Evolutionary conservation across 2,797 vertebrate genomes (phyloP).

Genomic region (Myotis vivesi): DNA sequence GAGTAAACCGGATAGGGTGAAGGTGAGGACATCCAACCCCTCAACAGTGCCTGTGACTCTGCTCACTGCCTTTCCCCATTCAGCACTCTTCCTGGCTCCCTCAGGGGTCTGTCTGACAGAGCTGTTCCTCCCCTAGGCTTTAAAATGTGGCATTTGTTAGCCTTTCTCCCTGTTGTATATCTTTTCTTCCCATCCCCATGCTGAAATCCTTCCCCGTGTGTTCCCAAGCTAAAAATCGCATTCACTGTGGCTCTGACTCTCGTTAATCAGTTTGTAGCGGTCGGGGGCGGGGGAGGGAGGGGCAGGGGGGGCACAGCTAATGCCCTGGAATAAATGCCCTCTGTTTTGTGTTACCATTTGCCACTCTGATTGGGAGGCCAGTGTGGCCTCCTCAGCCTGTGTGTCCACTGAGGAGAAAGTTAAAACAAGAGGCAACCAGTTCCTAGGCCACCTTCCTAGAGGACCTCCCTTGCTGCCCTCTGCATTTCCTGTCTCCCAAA

Average conservation of each 20-base stretch:
- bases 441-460: background rate
- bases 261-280: slow-evolving; percentile 6
- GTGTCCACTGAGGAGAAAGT: slow-evolving; percentile 5
- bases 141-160: slow-evolving; percentile 40
- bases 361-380: background rate
- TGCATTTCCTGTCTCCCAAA: background rate
- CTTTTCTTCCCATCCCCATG: background rate
- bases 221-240: background rate
- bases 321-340: background rate
- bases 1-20: background rate
- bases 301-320: background rate
- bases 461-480: background rate
- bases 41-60: background rate
- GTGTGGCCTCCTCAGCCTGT: background rate
- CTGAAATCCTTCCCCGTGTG: background rate
- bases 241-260: slow-evolving; percentile 27
- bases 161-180: background rate
- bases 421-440: background rate
- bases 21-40: background rate
- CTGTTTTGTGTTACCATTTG: slow-evolving; percentile 22
- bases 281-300: background rate
- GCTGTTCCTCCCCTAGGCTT: background rate
- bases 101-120: background rate
- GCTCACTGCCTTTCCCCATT: background rate
- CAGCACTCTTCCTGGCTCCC: background rate